Evolutionary conservation across 2,113 vertebrate species (phyloP).

Genomic region (Ailurus styani): DNA sequence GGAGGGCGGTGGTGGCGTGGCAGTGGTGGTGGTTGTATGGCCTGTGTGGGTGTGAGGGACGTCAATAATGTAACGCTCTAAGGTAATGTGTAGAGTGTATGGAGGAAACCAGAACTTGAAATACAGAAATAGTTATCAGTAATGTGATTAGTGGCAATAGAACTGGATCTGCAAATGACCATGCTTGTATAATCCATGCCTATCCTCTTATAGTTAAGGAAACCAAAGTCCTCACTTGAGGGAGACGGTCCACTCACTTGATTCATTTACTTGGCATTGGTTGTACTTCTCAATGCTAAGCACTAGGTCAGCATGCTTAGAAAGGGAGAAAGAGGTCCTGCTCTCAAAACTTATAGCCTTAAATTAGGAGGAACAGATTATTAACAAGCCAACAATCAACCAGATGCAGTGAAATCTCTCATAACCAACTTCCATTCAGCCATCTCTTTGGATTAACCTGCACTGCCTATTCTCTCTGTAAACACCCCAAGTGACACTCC

Average conservation of each 20-base stretch:
- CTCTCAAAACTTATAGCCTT: background rate
- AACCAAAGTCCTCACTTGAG: background rate
- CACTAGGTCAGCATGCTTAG: background rate
- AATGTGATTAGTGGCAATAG: background rate
- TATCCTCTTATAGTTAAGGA: background rate
- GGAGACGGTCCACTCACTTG: background rate
- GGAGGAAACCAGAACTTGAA: background rate
- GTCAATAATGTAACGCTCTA: background rate
- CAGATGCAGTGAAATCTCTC: background rate
- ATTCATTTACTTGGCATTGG: background rate
- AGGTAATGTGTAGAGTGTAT: background rate
- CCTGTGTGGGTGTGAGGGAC: background rate
- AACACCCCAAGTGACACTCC: background rate
- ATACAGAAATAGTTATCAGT: background rate
- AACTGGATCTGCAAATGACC: background rate
- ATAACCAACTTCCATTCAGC: background rate
- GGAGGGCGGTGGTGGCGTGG: accelerated
- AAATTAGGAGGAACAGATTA: background rate
- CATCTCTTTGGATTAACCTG: background rate
- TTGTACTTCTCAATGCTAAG: background rate
- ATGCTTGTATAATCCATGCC: background rate
- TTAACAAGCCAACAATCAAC: background rate
- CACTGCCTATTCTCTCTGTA: background rate
- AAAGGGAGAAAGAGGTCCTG: background rate
- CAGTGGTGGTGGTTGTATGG: background rate